phyloP scores from a whole-genome alignment of 2,888 invertebrate species.

The Sarcophaga subvicina region DNA sequence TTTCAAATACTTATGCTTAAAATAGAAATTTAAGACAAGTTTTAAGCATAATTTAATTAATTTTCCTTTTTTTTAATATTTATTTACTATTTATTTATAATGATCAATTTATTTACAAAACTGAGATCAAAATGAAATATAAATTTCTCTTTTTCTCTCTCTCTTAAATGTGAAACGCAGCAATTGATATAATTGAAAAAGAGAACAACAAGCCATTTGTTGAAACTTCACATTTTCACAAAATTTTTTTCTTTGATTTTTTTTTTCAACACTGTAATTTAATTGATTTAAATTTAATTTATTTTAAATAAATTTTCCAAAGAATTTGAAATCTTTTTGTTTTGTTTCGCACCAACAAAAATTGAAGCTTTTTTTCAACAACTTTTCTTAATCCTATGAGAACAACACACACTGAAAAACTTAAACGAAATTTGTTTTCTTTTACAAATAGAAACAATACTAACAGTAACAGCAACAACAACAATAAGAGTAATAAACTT shows the following conservation, averaged over 20 bases:
- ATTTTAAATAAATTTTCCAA: slow-evolving; percentile 14
- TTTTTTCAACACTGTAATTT: neutral
- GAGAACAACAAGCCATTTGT: neutral
- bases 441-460: neutral
- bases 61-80: neutral
- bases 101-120: slow-evolving; percentile 5
- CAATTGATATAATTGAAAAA: neutral
- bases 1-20: neutral
- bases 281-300: neutral
- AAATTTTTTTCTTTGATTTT: neutral
- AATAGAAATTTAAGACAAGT: slow-evolving; percentile 1
- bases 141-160: too few relatives aligned
- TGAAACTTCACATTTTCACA: neutral
- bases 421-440: slow-evolving; percentile 8
- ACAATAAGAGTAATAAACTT: slow-evolving; percentile 30
- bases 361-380: neutral
- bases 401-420: slow-evolving; percentile 20
- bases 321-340: neutral
- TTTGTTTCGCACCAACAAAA: slow-evolving; percentile 24
- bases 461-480: slow-evolving; percentile 31
- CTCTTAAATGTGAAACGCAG: too few relatives aligned
- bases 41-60: neutral
- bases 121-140: neutral
- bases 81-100: neutral
- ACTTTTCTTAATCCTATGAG: slow-evolving; percentile 15